These are phyloP conservation scores for Cathartes aura DNA, from an alignment of 2,113 vertebrate species.

Conservation along the genomic window DNA sequence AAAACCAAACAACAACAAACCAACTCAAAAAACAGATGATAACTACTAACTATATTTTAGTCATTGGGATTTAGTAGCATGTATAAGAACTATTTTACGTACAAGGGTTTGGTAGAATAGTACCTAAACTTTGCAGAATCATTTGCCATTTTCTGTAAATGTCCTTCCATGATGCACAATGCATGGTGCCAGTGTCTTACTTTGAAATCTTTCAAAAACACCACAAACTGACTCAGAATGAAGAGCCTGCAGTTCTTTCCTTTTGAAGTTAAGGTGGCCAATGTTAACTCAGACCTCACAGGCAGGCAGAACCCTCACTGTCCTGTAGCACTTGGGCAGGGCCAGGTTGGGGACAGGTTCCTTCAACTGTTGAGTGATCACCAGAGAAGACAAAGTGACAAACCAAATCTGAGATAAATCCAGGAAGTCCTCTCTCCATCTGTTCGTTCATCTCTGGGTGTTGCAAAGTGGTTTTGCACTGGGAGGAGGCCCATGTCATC, in stretches of 20 bases:
- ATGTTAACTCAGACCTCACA: background rate
- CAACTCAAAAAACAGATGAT: background rate
- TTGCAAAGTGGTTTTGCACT: background rate
- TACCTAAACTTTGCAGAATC: background rate
- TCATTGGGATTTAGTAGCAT: background rate
- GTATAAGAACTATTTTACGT: background rate
- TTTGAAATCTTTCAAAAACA: background rate
- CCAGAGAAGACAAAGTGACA: background rate
- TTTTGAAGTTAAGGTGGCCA: background rate
- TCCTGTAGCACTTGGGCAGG: background rate
- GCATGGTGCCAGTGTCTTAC: background rate
- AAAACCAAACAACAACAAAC: background rate
- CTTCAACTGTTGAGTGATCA: background rate
- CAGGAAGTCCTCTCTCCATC: background rate
- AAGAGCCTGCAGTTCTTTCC: background rate
- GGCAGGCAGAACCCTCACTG: background rate
- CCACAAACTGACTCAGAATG: background rate
- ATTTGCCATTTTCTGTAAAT: background rate
- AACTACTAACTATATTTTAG: background rate
- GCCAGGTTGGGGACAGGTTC: background rate
- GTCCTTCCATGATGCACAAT: background rate
- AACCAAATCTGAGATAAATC: background rate
- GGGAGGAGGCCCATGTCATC: background rate
- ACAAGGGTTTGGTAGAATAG: background rate
- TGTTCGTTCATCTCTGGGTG: background rate